Percentiles rank a stretch among this genome's conserved stretches.
Evolutionary conservation across 2,113 vertebrate species (phyloP).

Genomic region (Toxotes jaculatrix): DNA sequence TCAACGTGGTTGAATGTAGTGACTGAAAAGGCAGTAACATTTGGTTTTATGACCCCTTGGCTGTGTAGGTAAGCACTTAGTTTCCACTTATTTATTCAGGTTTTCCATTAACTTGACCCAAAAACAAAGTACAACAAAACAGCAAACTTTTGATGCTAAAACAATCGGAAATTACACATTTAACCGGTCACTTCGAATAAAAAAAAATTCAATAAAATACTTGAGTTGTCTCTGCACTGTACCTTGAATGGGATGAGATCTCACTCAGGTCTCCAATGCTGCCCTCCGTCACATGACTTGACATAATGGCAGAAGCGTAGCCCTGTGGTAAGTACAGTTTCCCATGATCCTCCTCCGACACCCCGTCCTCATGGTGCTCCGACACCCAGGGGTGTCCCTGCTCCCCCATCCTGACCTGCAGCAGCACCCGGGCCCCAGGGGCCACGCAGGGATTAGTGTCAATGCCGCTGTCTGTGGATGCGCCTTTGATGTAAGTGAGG

Average conservation of each 20-base stretch:
- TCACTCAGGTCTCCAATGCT: constrained; percentile 94
- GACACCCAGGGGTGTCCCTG: constrained; percentile 86
- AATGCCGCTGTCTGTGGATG: constrained; percentile 96
- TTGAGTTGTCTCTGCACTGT: constrained; percentile 18
- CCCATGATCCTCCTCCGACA: constrained; percentile 85
- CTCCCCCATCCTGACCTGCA: constrained; percentile 85
- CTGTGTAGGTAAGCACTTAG: not conserved
- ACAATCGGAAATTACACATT: not conserved
- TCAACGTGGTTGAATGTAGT: not conserved
- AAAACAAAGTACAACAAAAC: not conserved
- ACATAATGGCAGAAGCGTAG: constrained; percentile 85
- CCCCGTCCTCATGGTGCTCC: constrained; percentile 79
- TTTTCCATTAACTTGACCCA: not conserved
- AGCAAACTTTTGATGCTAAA: not conserved
- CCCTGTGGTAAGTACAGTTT: constrained; percentile 89
- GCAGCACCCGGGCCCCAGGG: constrained; percentile 83
- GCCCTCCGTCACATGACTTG: constrained; percentile 84
- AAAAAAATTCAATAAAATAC: not conserved
- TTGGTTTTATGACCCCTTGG: not conserved
- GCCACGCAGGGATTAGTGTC: constrained; percentile 93
- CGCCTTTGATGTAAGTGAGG: constrained; percentile 94
- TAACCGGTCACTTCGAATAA: not conserved
- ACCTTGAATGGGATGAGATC: constrained; percentile 96
- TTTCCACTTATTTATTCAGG: not conserved
- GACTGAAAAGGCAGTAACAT: not conserved